Evolutionary conservation across 2,888 invertebrate genomes (phyloP).

Genomic region (Metalampra italica): DNA sequence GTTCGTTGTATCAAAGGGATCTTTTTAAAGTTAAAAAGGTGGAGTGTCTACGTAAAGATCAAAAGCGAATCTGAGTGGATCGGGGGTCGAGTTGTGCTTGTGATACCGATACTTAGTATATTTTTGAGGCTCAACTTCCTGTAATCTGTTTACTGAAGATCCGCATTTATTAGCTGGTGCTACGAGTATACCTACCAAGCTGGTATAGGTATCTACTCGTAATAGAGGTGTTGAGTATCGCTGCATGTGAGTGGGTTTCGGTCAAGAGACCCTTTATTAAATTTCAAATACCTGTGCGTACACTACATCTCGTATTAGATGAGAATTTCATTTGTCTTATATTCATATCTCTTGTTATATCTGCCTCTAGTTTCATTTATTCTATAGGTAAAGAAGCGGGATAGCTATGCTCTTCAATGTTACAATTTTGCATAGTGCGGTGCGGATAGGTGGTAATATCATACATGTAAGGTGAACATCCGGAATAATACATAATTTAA

Average conservation of each 20-base stretch:
- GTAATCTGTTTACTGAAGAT: slow-evolving; percentile 28
- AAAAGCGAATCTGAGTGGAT: slow-evolving; percentile 33
- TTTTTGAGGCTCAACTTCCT: slow-evolving; percentile 21
- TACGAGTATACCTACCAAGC: too few relatives aligned
- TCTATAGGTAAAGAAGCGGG: too few relatives aligned
- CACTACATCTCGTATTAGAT: slow-evolving; percentile 2
- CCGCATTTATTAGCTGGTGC: slow-evolving; percentile 29
- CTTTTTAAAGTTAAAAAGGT: slow-evolving; percentile 31
- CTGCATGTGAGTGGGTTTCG: slow-evolving; percentile 19
- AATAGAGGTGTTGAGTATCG: slow-evolving; percentile 27
- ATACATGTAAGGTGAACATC: too few relatives aligned
- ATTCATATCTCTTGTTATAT: background rate
- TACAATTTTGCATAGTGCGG: too few relatives aligned
- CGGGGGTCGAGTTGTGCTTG: slow-evolving; percentile 30
- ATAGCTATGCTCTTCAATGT: too few relatives aligned
- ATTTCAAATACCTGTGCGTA: slow-evolving; percentile 4
- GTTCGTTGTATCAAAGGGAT: slow-evolving; percentile 8
- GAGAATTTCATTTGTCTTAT: slow-evolving; percentile 4
- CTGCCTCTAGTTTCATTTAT: too few relatives aligned
- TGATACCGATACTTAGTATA: slow-evolving; percentile 29
- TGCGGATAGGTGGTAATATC: too few relatives aligned
- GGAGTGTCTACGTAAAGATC: slow-evolving; percentile 25
- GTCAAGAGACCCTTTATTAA: slow-evolving; percentile 16
- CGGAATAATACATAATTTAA: too few relatives aligned
- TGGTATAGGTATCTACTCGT: too few relatives aligned